Percentiles rank a stretch among this genome's conserved stretches.
Evolutionary conservation across 1,140 invertebrate genomes (phyloP).

Genomic region (Zelostemma sp.): DNA sequence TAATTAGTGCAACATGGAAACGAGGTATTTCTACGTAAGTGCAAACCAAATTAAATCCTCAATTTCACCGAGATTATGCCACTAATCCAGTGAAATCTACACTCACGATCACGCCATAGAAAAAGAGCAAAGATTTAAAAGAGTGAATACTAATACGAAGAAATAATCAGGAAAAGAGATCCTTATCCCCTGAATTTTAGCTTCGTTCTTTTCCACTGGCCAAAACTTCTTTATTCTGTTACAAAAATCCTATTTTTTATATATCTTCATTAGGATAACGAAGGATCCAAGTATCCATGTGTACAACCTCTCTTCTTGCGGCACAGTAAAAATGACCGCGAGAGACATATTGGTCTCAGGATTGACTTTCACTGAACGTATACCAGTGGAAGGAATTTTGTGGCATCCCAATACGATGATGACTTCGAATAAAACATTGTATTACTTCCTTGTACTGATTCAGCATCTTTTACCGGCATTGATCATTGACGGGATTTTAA

Average conservation of each 20-base stretch:
- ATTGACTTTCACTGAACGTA: slow-evolving; percentile 64
- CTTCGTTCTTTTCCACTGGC: too few relatives aligned
- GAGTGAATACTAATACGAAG: too few relatives aligned
- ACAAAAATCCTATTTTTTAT: too few relatives aligned
- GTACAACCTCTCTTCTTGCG: slow-evolving; percentile 77
- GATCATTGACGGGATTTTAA: slow-evolving; percentile 75
- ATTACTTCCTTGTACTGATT: slow-evolving; percentile 73
- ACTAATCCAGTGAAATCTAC: neutral
- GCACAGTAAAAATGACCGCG: slow-evolving; percentile 79
- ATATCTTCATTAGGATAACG: slow-evolving; percentile 49
- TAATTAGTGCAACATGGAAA: slow-evolving; percentile 82
- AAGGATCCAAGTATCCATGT: slow-evolving; percentile 70
- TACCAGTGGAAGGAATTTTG: slow-evolving; percentile 77
- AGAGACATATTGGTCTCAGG: slow-evolving; percentile 73
- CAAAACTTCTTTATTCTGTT: too few relatives aligned
- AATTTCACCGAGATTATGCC: too few relatives aligned
- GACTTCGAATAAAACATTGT: slow-evolving; percentile 66
- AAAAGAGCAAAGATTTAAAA: too few relatives aligned
- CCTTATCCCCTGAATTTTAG: too few relatives aligned
- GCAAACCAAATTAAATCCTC: neutral
- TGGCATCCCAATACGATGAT: slow-evolving; percentile 76
- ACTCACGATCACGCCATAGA: too few relatives aligned
- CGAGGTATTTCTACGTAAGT: slow-evolving; percentile 75
- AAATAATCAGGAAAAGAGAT: too few relatives aligned
- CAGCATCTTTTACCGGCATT: slow-evolving; percentile 80